A percentile compares a stretch with the other conserved stretches of the same genome.
Evolutionary conservation across 2,113 vertebrate species (phyloP).

Genomic region (Hiodon alosoides): DNA sequence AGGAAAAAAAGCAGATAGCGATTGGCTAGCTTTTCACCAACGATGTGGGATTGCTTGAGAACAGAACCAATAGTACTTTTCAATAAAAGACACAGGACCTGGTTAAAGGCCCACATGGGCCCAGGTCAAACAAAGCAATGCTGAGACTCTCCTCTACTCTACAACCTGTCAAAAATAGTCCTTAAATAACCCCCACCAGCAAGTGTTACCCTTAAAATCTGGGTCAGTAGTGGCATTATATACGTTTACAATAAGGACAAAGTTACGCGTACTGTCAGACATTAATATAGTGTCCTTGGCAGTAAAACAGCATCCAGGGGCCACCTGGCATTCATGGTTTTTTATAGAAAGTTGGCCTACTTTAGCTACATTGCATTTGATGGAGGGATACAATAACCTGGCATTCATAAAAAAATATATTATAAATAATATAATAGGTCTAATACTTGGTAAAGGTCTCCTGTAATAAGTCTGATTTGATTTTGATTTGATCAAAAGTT

Average conservation of each 20-base stretch:
- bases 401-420: neutral
- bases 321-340: neutral
- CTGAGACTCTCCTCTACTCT: neutral
- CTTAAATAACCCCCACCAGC: neutral
- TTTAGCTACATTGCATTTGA: neutral
- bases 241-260: neutral
- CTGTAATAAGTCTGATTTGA: too few relatives aligned
- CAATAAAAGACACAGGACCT: neutral
- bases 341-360: neutral
- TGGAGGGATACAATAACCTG: neutral
- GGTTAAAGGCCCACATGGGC: neutral
- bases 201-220: neutral
- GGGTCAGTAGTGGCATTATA: neutral
- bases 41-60: neutral
- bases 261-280: conserved; percentile 4
- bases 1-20: conserved; percentile 27
- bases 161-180: neutral
- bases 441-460: too few relatives aligned
- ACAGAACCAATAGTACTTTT: neutral
- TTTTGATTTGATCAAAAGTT: too few relatives aligned
- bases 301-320: neutral
- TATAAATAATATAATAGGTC: too few relatives aligned
- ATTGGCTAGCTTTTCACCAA: conserved; percentile 10
- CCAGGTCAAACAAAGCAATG: neutral
- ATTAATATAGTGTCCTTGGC: neutral